Base-by-base conservation (phyloP, 2,888 invertebrate species). In the Pandemis heparana region DNA sequence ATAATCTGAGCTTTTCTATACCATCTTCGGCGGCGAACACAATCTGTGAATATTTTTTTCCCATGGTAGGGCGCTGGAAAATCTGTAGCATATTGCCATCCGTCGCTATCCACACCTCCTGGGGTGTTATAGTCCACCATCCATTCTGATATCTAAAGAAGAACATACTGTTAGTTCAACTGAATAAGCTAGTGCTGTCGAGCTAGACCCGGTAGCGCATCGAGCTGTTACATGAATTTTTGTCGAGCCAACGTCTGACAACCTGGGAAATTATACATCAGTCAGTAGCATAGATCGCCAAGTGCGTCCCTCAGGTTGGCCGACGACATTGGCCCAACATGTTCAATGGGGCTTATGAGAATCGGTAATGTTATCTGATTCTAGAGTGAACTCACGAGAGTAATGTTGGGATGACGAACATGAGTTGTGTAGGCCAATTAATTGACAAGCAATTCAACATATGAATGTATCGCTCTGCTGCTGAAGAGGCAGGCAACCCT, bases 1-100 rank as follows among this genome's bases (percentile, higher is more conserved):
- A 96, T 96, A 51, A 98, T 94, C 76, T 97, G 96, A 82, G 98
- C 98, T 83, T 97, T 96, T 80, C 98, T 95, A 82, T 96, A 96
- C 98, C 98, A 98, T 68, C 98, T 94, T 60, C 98, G 94, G 14
- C 98, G 95, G 38, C 98, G 95, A 0, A 98, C 98, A 84, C 98
- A 98, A 89, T 98, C 98, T 0, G 98, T 98, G 78, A 98, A 97
- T 78, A 97, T 95, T 90, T 98, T 98, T 81, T 96, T 96, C 0
- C 97, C 96, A 84, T 98, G 98, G 88, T 98, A 98, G 10, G 96
- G 96, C 1, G 97, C 96, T 0, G 98, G 98, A 85, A 99, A 98
- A 90, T 98, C 98, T 0, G 97, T 97, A 0, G 98, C 98, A 89
- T 98, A 99, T 85, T 99, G 99, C 99, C 99, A 99, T 2, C 99